These are phyloP conservation scores for Paramormyrops hopkinsi DNA, from an alignment of 2,797 vertebrate species.

Conservation along the genomic window DNA sequence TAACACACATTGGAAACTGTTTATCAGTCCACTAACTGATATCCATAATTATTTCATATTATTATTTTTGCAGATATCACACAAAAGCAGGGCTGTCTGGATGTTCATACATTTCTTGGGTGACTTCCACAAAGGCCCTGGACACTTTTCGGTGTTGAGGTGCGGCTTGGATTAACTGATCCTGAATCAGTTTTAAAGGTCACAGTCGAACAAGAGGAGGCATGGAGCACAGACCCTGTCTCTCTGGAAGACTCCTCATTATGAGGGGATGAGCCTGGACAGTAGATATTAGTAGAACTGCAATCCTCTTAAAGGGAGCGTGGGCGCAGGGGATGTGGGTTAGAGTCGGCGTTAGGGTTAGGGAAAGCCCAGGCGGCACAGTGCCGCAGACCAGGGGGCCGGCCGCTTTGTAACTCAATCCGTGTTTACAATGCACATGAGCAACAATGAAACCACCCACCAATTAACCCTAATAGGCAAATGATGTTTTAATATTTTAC, in stretches of 20 bases:
- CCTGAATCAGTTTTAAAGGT: neutral
- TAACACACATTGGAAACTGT: neutral
- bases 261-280: constrained; percentile 14
- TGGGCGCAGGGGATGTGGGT: constrained; percentile 29
- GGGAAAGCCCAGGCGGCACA: neutral
- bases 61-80: neutral
- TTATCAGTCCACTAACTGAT: neutral
- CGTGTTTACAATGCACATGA: neutral
- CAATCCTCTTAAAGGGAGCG: constrained; percentile 72
- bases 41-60: neutral
- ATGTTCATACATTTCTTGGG: neutral
- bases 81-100: neutral
- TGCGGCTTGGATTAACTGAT: neutral
- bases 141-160: neutral
- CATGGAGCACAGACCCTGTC: neutral
- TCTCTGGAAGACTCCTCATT: neutral
- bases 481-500: neutral
- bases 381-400: neutral
- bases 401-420: neutral
- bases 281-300: constrained; percentile 71
- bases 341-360: neutral
- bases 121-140: neutral
- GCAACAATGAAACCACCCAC: neutral
- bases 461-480: neutral
- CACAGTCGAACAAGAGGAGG: neutral